phyloP scores from a whole-genome alignment of 2,888 invertebrate species.

The Neoascia interrupta region DNA sequence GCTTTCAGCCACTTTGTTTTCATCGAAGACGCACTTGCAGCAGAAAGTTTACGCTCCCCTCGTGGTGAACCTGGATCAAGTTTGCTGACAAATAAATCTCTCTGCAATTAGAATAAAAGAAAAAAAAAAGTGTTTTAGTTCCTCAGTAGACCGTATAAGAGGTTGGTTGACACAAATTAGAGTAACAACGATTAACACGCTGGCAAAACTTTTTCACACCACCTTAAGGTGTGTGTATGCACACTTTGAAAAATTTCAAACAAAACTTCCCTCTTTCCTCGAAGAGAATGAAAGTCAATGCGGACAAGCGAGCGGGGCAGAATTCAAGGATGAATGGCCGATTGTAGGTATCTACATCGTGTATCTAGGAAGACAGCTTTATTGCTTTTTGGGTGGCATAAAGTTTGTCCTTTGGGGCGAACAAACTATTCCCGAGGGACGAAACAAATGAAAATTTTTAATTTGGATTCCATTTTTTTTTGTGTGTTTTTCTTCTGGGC shows the following conservation, averaged over 20 bases:
- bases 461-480: constrained; percentile 10
- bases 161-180: constrained; percentile 41
- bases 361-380: constrained; percentile 28
- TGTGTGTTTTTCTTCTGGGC: background rate
- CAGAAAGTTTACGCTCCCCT: constrained; percentile 91
- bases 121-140: constrained; percentile 10
- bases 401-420: constrained; percentile 26
- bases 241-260: constrained; percentile 16
- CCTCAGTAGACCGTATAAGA: background rate
- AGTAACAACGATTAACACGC: constrained; percentile 50
- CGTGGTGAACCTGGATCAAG: constrained; percentile 84
- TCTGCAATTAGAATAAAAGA: constrained; percentile 82
- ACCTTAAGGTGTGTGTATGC: constrained; percentile 32
- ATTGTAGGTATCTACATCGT: constrained; percentile 33
- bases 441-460: constrained; percentile 25
- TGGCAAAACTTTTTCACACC: constrained; percentile 47
- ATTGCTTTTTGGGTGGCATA: constrained; percentile 40
- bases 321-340: constrained; percentile 5
- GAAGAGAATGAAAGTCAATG: constrained; percentile 37
- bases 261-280: constrained; percentile 15
- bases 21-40: constrained; percentile 92
- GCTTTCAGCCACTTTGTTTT: constrained; percentile 99
- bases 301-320: constrained; percentile 30
- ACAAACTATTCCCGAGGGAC: constrained; percentile 9
- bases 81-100: constrained; percentile 90